Conservation (phyloP, 2,797 vertebrate genomes). For the Mormyrops attenuatus region DNA sequence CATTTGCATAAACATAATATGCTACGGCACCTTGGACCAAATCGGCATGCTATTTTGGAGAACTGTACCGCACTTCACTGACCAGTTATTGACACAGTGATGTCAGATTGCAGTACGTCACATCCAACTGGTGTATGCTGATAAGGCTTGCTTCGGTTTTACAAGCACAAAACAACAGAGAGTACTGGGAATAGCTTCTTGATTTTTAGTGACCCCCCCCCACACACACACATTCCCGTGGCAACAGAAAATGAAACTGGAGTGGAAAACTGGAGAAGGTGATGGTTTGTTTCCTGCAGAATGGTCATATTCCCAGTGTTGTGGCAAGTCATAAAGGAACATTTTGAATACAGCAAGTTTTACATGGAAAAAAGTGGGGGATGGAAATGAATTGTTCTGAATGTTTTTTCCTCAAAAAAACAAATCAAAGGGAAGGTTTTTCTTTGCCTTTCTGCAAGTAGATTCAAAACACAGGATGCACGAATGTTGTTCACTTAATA, state of each 20-base stretch:
- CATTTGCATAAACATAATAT: not conserved
- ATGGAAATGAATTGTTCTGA: not conserved
- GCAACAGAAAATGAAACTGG: not conserved
- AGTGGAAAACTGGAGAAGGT: not conserved
- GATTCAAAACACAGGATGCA: not conserved
- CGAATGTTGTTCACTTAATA: not conserved
- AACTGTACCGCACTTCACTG: not conserved
- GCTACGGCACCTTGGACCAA: not conserved
- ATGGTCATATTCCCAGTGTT: not conserved
- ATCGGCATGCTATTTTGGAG: not conserved
- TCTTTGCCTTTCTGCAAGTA: not conserved
- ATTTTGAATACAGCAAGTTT: not conserved
- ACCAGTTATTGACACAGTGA: not conserved
- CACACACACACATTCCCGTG: not conserved
- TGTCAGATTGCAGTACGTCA: not conserved
- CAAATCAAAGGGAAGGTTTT: not conserved
- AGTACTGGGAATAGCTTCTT: not conserved
- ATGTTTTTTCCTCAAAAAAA: not conserved
- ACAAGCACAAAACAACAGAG: not conserved
- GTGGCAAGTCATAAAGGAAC: not conserved
- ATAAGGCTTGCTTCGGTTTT: constrained; percentile 1
- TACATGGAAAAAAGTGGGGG: not conserved
- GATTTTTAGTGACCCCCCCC: not conserved
- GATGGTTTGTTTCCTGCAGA: not conserved
- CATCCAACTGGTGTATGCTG: not conserved